Percentiles rank a stretch among this genome's conserved stretches.
Evolutionary conservation across 2,797 vertebrate species (phyloP).

Genomic region (Chaunax sp.): DNA sequence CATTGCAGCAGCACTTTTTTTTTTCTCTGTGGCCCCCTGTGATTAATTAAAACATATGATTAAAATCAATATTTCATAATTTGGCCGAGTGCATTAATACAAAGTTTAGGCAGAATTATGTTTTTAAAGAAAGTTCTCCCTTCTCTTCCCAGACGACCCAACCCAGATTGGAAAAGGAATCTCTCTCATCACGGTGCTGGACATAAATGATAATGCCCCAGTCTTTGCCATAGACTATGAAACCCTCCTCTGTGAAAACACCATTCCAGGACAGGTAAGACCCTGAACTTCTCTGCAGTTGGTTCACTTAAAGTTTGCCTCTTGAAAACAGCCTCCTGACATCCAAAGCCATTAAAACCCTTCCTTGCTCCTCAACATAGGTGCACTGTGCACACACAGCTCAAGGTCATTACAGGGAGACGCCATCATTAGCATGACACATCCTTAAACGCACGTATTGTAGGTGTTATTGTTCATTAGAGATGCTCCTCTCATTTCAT

Average conservation of each 20-base stretch:
- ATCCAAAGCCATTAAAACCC: slow-evolving; percentile 64
- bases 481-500: slow-evolving; percentile 43
- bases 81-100: slow-evolving; percentile 34
- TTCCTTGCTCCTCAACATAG: slow-evolving; percentile 57
- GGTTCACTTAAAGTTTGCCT: slow-evolving; percentile 53
- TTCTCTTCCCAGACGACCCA: slow-evolving; percentile 89
- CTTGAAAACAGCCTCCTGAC: slow-evolving; percentile 53
- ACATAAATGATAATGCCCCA: slow-evolving; percentile 96
- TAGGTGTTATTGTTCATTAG: slow-evolving; percentile 63
- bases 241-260: slow-evolving; percentile 92
- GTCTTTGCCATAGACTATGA: slow-evolving; percentile 96
- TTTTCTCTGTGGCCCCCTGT: slow-evolving; percentile 20
- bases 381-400: slow-evolving; percentile 37
- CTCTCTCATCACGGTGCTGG: slow-evolving; percentile 90
- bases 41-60: slow-evolving; percentile 73
- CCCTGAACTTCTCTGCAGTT: slow-evolving; percentile 28
- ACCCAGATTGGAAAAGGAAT: slow-evolving; percentile 91
- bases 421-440: slow-evolving; percentile 61
- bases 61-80: slow-evolving; percentile 69
- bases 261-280: slow-evolving; percentile 90
- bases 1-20: slow-evolving; percentile 50
- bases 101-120: slow-evolving; percentile 36
- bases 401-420: slow-evolving; percentile 58
- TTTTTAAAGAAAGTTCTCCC: slow-evolving; percentile 44
- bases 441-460: slow-evolving; percentile 56